Evolutionary conservation across 2,113 vertebrate species (phyloP).

Genomic region (Oenanthe oenanthe): DNA sequence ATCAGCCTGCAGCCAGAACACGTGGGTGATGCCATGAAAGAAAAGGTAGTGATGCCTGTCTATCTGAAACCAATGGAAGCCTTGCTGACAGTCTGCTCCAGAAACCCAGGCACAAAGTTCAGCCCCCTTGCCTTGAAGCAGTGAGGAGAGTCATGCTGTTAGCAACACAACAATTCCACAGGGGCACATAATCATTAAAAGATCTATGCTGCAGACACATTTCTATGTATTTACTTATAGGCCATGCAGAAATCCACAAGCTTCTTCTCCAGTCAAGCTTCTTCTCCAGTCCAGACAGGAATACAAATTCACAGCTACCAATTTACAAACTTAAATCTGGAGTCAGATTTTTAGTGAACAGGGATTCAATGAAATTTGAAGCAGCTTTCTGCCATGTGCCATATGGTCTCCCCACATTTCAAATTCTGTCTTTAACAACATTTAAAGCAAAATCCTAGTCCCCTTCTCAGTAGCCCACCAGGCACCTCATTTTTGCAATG

Average conservation of each 20-base stretch:
- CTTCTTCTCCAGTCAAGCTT: background rate
- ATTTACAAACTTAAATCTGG: background rate
- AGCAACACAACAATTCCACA: background rate
- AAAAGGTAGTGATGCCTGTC: background rate
- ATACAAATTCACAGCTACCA: background rate
- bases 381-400: background rate
- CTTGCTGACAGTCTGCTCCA: background rate
- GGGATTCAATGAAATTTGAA: background rate
- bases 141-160: background rate
- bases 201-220: background rate
- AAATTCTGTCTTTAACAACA: background rate
- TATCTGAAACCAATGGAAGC: background rate
- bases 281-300: background rate
- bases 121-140: background rate
- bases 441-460: background rate
- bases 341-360: background rate
- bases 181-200: background rate
- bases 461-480: background rate
- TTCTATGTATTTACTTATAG: background rate
- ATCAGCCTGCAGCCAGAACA: background rate
- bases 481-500: background rate
- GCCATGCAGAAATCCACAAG: background rate
- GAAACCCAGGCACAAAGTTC: background rate
- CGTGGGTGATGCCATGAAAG: accelerated
- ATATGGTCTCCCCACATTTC: background rate